phyloP scores from a whole-genome alignment of 1,140 invertebrate species.

The Heterodera schachtii region DNA sequence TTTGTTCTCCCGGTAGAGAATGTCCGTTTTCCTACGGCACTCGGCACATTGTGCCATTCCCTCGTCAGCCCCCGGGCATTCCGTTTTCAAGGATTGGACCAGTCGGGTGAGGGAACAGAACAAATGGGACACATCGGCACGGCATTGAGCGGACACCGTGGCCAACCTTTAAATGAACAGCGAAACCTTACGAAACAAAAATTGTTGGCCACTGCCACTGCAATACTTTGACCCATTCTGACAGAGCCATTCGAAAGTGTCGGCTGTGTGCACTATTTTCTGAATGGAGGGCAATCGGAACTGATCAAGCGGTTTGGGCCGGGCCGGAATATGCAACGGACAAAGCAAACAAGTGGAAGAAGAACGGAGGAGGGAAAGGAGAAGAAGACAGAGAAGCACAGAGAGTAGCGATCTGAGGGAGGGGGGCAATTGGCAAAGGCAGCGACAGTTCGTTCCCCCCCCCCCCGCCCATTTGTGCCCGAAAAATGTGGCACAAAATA shows the following conservation, averaged over 20 bases:
- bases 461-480: background rate
- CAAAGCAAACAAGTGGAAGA: slow-evolving; percentile 36
- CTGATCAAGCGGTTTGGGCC: slow-evolving; percentile 52
- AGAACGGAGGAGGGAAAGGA: background rate
- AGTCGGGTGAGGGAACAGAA: slow-evolving; percentile 52
- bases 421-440: background rate
- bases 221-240: slow-evolving; percentile 44
- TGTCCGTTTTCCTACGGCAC: slow-evolving; percentile 45
- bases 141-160: slow-evolving; percentile 39
- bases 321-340: slow-evolving; percentile 36
- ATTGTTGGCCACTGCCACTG: background rate
- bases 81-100: slow-evolving; percentile 28
- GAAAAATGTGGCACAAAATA: too few relatives aligned
- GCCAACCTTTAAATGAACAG: slow-evolving; percentile 21
- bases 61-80: slow-evolving; percentile 48
- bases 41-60: slow-evolving; percentile 43
- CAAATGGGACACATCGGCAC: slow-evolving; percentile 47
- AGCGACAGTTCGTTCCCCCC: background rate
- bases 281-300: slow-evolving; percentile 53
- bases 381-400: background rate
- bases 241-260: slow-evolving; percentile 42
- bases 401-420: background rate
- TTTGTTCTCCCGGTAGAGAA: slow-evolving; percentile 45
- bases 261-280: slow-evolving; percentile 45
- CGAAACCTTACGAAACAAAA: too few relatives aligned